Base-by-base conservation (phyloP, 2,113 vertebrate species). In the Chlorocebus sabaeus region DNA sequence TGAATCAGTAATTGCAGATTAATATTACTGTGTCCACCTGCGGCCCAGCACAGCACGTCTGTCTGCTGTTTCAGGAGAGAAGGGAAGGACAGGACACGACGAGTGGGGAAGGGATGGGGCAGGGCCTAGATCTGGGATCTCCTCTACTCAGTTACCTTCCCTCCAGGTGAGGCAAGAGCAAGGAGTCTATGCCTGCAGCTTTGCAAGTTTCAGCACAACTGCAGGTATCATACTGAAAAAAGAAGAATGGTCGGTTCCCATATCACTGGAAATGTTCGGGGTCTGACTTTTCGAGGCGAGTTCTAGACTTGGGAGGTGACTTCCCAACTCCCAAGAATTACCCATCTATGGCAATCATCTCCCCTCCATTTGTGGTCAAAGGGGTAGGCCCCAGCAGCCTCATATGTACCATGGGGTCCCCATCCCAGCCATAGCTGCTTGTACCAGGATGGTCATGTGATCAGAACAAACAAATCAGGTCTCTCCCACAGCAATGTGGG, bases 21-120 rank as follows among this genome's bases (percentile, higher is more conserved):
- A 99, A 98, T 98, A 98, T 98, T 98, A 98, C 98, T 97, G 96
- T 89, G 96, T 98, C 98, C 97, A 97, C 95, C 98, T 98, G 97
- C 98, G 96, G 98, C 97, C 96, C 95, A 96, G 96, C 97, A 97
- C 96, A 97, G 98, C 96, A 96, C 78, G 40, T 96, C 38, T 35
- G 13, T 96, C 55, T 68, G 67, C 38, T 23, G 8, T 64, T 70
- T 32, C 83, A 84, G 75, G 23, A 25, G 50, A 40, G 93, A 92
- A 89, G 35, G 95, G 95, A 35, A 20, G 13, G 11, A 10, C 25
- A 27, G 27, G 9, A 14, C 16, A 3, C 13, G 5, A 23, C 8
- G 57, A 8, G 43, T 32, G 10, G 9, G 70, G 35, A 2, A 76
- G 25, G 8, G 12, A 27, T 16, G n/a, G 52, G n/a, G 17, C 4